Conservation (phyloP, 1,140 invertebrate genomes). For the Tachypleus tridentatus region DNA sequence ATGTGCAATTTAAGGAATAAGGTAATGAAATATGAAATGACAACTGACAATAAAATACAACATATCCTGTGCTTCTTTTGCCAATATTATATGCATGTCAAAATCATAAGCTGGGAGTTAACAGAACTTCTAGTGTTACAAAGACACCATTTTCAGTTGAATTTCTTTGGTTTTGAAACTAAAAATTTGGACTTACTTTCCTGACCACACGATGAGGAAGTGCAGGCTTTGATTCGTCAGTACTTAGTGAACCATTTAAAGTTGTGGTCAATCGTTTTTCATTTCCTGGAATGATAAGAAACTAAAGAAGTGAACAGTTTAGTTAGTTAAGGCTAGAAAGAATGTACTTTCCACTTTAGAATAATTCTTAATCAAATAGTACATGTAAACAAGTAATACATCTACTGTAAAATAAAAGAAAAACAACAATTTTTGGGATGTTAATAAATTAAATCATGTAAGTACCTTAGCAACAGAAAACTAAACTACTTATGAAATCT, state of each 20-base stretch:
- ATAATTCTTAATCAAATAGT: conserved; percentile 1
- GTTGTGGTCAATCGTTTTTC: conserved; percentile 17
- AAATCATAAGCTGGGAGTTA: too few relatives aligned
- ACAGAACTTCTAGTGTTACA: too few relatives aligned
- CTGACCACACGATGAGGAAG: conserved; percentile 7
- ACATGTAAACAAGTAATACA: conserved; percentile 3
- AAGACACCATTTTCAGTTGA: too few relatives aligned
- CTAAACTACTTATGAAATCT: too few relatives aligned
- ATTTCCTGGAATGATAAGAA: conserved; percentile 7
- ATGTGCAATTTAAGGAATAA: too few relatives aligned
- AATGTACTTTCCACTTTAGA: background rate
- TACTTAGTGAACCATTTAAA: conserved; percentile 11
- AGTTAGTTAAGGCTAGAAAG: background rate
- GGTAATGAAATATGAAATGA: too few relatives aligned
- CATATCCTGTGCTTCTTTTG: too few relatives aligned
- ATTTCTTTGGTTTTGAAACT: too few relatives aligned
- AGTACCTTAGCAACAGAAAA: too few relatives aligned
- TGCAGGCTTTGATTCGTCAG: conserved; percentile 19
- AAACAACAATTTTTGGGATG: background rate
- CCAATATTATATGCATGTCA: too few relatives aligned
- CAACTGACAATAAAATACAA: too few relatives aligned
- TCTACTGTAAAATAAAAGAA: background rate
- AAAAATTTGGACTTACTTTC: too few relatives aligned
- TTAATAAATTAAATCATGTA: conserved; percentile 37
- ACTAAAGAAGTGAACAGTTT: background rate